Base-by-base conservation (phyloP, 2,888 invertebrate genomes). In the Anaspis maculata region DNA sequence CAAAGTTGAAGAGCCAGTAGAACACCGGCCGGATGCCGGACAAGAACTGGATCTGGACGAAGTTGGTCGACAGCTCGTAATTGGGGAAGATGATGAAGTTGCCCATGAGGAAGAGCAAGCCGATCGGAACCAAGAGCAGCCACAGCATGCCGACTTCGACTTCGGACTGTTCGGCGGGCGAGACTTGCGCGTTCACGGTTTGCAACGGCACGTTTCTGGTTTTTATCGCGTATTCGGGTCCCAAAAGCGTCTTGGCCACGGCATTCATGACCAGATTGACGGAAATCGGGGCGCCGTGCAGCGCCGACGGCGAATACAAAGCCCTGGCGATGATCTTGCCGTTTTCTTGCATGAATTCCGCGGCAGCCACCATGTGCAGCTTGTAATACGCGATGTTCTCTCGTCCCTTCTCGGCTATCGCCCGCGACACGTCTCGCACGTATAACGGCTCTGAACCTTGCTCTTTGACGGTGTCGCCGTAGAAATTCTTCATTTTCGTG, bases 21-120 rank as follows among this genome's bases (percentile, higher is more conserved):
- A 70, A 61, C 7, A 60, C 25, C 5, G 26, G 14, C 11, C 13
- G 29, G 12, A 80, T 72, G 3, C 83, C 79, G 1, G 76, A 69
- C 76, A 82, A 76, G 13, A 73, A 59, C 62, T 84, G 83, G 21
- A 83, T 56, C 47, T 77, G 77, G 14, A 82, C 77, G 19, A 83
- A 69, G 30, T 76, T 76, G 1, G 71, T 68, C 3, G 59, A 54
- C 6, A 74, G 69, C 61, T 87, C 86, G 32, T 65, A 64, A 44
- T 77, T 71, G 3, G 82, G 77, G 34, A 83, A 72, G 1, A 74
- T 59, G 2, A 76, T 66, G 39, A 74, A 74, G 45, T 74, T 67
- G 0, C 70, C 64, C 11, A 64, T 49, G n/a, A 73, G 59, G 13
- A 71, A 54, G 5, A 71, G 50, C 9, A 68, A 45, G 54, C 63